Evolutionary conservation across 2,797 vertebrate genomes (phyloP).

Genomic region (Microhierax caerulescens): DNA sequence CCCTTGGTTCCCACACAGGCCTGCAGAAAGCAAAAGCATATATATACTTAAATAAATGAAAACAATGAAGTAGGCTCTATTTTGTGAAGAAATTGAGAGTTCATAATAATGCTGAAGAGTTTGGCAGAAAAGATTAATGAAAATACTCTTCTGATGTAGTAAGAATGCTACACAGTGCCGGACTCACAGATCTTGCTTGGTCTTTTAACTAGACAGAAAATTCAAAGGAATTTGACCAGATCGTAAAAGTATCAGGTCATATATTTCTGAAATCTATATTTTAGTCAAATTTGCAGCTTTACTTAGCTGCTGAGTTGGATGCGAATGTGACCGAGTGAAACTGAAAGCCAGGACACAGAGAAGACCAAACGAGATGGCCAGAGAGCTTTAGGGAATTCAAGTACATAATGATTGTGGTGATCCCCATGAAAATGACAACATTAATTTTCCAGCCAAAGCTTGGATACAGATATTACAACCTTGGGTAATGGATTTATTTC

Average conservation of each 20-base stretch:
- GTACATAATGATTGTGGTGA: fast-evolving
- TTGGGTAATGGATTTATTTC: neutral
- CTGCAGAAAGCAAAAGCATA: neutral
- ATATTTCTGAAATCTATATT: neutral
- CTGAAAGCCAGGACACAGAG: neutral
- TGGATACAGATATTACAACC: neutral
- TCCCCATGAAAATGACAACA: neutral
- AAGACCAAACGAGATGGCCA: neutral
- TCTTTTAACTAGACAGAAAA: neutral
- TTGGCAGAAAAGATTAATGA: neutral
- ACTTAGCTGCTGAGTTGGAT: neutral
- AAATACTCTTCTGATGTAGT: neutral
- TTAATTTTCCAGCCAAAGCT: neutral
- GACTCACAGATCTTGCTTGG: neutral
- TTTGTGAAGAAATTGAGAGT: neutral
- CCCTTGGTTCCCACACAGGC: neutral
- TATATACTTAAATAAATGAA: neutral
- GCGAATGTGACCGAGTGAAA: neutral
- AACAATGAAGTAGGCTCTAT: neutral
- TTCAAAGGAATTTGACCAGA: neutral
- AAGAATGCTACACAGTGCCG: neutral
- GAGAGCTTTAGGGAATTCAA: neutral
- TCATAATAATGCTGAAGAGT: neutral
- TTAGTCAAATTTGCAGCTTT: too few relatives aligned
- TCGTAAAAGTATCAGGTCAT: neutral